Base-by-base conservation (phyloP, 2,113 vertebrate genomes). In the Gambusia holbrooki region DNA sequence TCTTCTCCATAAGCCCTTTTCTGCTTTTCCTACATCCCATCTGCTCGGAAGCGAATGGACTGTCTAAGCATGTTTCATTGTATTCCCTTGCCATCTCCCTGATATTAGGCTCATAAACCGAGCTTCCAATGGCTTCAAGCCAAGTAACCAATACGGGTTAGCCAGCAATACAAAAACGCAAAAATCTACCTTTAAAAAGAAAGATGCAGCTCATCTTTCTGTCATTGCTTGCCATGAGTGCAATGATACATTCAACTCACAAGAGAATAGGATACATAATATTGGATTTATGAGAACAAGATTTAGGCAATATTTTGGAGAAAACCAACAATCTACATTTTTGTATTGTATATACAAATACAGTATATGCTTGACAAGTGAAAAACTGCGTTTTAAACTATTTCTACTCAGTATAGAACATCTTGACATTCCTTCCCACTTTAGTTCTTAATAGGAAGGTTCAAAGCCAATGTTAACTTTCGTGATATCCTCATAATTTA, bases 61-160 rank as follows among this genome's bases (percentile, higher is more conserved):
- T 90, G 90, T 91, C 88, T 76, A 88, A 86, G 86, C 91, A 89
- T 91, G 87, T 91, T 92, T 88, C 88, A 86, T 85, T 87, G 92
- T 86, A 86, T 80, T 90, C 66, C 63, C 75, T 74, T 81, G 77
- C 89, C 83, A 76, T 86, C 77, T 89, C 73, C 77, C 62, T 82
- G 85, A 90, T 84, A 89, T 84, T 83, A 77, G 33, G 71, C 71
- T 70, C 64, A 61, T 72, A 84, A 74, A 77, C 61, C 84, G 84
- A 83, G 88, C 87, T 71, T 80, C 51, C 61, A 83, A 75, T 89
- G 81, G 86, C 85, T 35, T 82, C 8, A 64, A 73, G 88, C 89
- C 90, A 90, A 82, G 74, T 81, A 90, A 79, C 27, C 74, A 67
- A 73, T 80, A 81, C 67, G 40, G 48, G 69, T 70, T 51, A 82